Conservation (phyloP, 2,797 vertebrate genomes). For the Parambassis ranga region DNA sequence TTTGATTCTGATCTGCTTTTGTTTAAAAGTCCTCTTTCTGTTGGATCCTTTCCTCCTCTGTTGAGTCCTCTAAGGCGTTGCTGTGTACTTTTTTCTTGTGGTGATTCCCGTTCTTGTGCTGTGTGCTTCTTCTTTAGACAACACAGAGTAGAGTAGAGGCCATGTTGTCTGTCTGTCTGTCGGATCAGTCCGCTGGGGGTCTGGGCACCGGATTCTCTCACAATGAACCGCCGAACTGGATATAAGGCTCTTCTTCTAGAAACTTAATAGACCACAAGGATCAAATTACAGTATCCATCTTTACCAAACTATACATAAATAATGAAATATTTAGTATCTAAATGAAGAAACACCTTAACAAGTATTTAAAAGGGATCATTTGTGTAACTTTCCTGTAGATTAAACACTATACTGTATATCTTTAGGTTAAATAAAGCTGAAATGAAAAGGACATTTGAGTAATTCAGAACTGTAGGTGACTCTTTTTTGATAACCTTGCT, state of each 20-base stretch:
- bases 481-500: slow-evolving; percentile 92
- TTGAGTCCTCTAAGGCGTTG: slow-evolving; percentile 82
- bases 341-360: slow-evolving; percentile 78
- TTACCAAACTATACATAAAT: slow-evolving; percentile 89
- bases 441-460: slow-evolving; percentile 89
- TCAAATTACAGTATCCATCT: slow-evolving; percentile 86
- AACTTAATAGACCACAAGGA: slow-evolving; percentile 87
- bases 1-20: slow-evolving; percentile 40
- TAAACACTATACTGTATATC: slow-evolving; percentile 92
- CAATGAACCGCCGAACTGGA: slow-evolving; percentile 64
- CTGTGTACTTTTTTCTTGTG: slow-evolving; percentile 90
- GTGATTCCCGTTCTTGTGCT: slow-evolving; percentile 91
- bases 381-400: slow-evolving; percentile 97
- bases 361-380: slow-evolving; percentile 89
- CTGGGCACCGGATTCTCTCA: slow-evolving; percentile 54
- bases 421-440: slow-evolving; percentile 82
- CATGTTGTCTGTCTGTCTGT: slow-evolving; percentile 83
- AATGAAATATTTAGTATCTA: slow-evolving; percentile 93
- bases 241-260: slow-evolving; percentile 90
- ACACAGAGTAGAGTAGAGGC: slow-evolving; percentile 97
- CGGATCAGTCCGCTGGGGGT: slow-evolving; percentile 53
- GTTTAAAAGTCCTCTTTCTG: slow-evolving; percentile 34
- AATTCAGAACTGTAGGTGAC: slow-evolving; percentile 91
- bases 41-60: slow-evolving; percentile 36
- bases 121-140: slow-evolving; percentile 85